Evolutionary conservation across 2,113 vertebrate genomes (phyloP).

Genomic region (Phylloscopus whistleri): DNA sequence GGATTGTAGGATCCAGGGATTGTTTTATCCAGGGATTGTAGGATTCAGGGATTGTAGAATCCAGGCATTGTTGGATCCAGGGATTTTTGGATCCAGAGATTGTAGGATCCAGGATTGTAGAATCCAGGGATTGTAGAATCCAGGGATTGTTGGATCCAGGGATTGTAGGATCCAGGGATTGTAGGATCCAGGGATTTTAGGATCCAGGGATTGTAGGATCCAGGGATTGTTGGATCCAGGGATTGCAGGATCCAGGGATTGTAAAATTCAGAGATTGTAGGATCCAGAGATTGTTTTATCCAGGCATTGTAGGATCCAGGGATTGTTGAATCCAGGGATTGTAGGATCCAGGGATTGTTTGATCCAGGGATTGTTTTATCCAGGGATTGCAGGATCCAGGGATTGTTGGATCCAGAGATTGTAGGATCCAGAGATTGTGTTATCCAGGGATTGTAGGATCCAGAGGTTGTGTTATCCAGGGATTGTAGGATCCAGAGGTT

Average conservation of each 20-base stretch:
- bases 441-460: too few relatives aligned
- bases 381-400: not conserved
- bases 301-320: too few relatives aligned
- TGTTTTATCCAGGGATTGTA: not conserved
- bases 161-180: not conserved
- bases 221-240: not conserved
- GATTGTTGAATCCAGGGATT: too few relatives aligned
- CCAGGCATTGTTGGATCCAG: not conserved
- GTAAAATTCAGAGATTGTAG: not conserved
- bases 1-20: too few relatives aligned
- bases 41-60: not conserved
- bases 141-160: not conserved
- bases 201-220: not conserved
- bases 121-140: not conserved
- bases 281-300: not conserved
- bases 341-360: fast-evolving
- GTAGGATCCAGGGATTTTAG: too few relatives aligned
- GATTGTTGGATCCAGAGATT: too few relatives aligned
- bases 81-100: not conserved
- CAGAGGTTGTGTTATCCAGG: not conserved
- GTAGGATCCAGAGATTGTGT: too few relatives aligned
- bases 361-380: not conserved
- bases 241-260: not conserved
- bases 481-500: too few relatives aligned
- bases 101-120: not conserved